phyloP scores from a whole-genome alignment of 2,888 invertebrate species.

The Spisula solida region DNA sequence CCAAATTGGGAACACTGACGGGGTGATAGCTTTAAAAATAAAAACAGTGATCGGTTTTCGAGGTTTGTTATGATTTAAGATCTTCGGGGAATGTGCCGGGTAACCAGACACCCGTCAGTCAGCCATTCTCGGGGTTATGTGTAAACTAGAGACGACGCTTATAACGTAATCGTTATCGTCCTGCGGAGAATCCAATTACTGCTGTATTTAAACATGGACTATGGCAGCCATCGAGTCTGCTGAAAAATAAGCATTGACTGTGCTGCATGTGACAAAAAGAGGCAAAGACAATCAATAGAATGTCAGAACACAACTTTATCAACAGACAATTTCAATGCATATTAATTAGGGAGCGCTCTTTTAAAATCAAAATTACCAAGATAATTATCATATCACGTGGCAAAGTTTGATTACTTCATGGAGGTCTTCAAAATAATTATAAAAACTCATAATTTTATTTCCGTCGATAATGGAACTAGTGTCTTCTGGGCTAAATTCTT shows the following conservation, averaged over 20 bases:
- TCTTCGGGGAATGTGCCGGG: background rate
- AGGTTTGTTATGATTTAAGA: constrained; percentile 29
- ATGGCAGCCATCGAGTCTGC: constrained; percentile 15
- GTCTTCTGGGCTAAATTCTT: background rate
- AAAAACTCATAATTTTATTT: background rate
- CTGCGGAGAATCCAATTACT: constrained; percentile 54
- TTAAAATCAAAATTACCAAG: constrained; percentile 1
- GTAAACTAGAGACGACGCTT: constrained; percentile 75
- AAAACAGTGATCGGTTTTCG: constrained; percentile 16
- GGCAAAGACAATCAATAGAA: background rate
- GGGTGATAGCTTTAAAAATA: background rate
- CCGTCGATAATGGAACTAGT: background rate
- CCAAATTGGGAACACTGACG: background rate
- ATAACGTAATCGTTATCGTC: constrained; percentile 78
- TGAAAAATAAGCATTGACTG: constrained; percentile 2
- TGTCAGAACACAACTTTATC: background rate
- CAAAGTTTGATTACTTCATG: constrained; percentile 2
- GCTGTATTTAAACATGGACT: background rate
- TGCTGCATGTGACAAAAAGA: constrained; percentile 3
- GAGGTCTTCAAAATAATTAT: constrained; percentile 6
- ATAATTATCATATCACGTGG: constrained; percentile 16
- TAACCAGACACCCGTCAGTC: constrained; percentile 31
- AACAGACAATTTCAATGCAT: constrained; percentile 13
- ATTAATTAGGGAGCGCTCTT: constrained; percentile 10
- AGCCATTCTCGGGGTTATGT: constrained; percentile 8